Conservation (phyloP, 1,140 invertebrate species). For the Leptoteleia sp. region DNA sequence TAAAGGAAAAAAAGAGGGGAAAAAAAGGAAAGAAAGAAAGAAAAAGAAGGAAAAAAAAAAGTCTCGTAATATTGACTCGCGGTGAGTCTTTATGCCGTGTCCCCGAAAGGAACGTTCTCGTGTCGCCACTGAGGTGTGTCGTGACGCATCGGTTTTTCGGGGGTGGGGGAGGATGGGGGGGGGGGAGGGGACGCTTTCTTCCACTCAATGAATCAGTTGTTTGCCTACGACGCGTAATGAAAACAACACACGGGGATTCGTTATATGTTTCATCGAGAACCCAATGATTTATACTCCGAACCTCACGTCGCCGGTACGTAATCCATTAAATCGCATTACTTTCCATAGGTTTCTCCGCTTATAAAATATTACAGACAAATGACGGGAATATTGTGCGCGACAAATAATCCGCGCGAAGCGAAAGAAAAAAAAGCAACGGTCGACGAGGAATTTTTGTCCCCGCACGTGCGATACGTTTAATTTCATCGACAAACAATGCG, state of each 20-base stretch:
- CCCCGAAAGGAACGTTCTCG: constrained; percentile 1
- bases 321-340: constrained; percentile 56
- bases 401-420: constrained; percentile 38
- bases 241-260: constrained; percentile 38
- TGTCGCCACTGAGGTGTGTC: constrained; percentile 16
- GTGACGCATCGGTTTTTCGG: constrained; percentile 39
- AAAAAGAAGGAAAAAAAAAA: no score
- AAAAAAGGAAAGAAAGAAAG: no score
- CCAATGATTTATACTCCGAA: constrained; percentile 51
- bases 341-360: constrained; percentile 18
- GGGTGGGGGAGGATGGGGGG: no score
- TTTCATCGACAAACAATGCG: no score
- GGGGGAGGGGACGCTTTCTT: constrained; percentile 30
- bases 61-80: constrained; percentile 31
- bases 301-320: constrained; percentile 25
- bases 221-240: constrained; percentile 31
- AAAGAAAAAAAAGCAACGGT: no score
- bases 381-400: constrained; percentile 45
- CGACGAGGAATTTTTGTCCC: no score
- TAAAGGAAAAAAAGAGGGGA: no score
- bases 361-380: constrained; percentile 46
- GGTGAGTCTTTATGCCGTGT: constrained; percentile 15
- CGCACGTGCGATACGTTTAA: no score
- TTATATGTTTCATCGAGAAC: constrained; percentile 45
- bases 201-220: constrained; percentile 49